Conservation (phyloP, 2,888 invertebrate genomes). For the Brachyopa scutellaris region DNA sequence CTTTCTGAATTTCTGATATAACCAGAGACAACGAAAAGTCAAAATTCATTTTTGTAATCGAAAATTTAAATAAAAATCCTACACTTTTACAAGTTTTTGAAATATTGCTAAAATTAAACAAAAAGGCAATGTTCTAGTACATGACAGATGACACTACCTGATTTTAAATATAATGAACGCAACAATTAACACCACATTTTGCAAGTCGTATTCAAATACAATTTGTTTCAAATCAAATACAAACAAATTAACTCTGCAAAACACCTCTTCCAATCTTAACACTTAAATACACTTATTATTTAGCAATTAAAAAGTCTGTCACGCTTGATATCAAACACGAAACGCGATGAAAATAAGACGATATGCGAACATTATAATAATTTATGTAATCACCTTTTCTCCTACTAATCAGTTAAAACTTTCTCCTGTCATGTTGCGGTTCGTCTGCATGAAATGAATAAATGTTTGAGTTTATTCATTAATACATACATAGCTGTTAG, state of each 20-base stretch:
- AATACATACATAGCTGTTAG: constrained; percentile 31
- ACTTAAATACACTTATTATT: too few species aligned
- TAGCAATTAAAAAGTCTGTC: constrained; percentile 57
- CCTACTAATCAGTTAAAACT: constrained; percentile 55
- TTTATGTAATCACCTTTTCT: constrained; percentile 52
- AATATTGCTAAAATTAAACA: too few species aligned
- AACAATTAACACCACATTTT: too few species aligned
- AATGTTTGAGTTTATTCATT: constrained; percentile 25
- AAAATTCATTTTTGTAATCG: too few species aligned
- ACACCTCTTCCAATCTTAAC: not conserved
- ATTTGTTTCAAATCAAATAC: not conserved
- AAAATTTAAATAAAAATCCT: too few species aligned
- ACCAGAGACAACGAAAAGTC: too few species aligned
- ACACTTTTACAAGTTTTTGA: too few species aligned
- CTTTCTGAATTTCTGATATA: too few species aligned
- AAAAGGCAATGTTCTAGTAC: too few species aligned
- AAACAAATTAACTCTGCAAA: not conserved
- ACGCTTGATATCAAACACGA: constrained; percentile 48
- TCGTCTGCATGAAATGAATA: constrained; percentile 43
- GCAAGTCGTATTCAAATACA: not conserved
- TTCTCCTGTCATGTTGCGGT: constrained; percentile 47
- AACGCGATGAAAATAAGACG: constrained; percentile 45
- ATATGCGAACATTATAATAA: constrained; percentile 44
- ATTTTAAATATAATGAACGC: too few species aligned
- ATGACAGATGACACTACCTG: too few species aligned